Evolutionary conservation across 2,888 invertebrate genomes (phyloP).

Genomic region (Apamea anceps): DNA sequence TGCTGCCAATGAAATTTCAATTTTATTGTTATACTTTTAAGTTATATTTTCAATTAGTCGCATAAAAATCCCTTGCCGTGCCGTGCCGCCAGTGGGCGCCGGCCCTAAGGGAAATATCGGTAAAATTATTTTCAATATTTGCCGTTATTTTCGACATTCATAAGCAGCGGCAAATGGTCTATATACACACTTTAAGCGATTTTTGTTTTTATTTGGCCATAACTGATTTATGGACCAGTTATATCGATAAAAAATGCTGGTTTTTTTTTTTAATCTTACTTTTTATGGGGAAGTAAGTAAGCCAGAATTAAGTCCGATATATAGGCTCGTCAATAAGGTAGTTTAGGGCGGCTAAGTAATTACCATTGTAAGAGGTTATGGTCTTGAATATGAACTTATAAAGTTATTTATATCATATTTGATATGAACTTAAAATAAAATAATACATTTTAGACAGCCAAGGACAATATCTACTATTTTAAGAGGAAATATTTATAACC

Average conservation of each 20-base stretch:
- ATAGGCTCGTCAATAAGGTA: conserved; percentile 45
- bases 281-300: not conserved
- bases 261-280: not conserved
- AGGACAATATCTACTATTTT: not conserved
- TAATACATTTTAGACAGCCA: not conserved
- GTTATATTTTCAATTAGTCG: too few relatives aligned
- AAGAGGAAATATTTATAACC: not conserved
- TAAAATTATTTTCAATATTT: not conserved
- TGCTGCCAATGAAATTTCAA: too few relatives aligned
- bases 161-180: not conserved
- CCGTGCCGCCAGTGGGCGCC: too few relatives aligned
- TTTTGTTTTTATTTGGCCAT: not conserved
- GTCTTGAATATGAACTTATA: not conserved
- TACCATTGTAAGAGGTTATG: conserved; percentile 9
- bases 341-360: conserved; percentile 22
- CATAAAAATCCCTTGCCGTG: too few relatives aligned
- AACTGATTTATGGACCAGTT: not conserved
- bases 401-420: not conserved
- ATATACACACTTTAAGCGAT: not conserved
- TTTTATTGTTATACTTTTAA: too few relatives aligned
- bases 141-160: not conserved
- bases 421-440: not conserved
- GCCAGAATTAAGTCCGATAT: not conserved
- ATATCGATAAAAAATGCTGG: not conserved
- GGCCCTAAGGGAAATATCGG: too few relatives aligned